Evolutionary conservation across 2,113 vertebrate genomes (phyloP), one percentile per base, ranked within the genome.

Genomic region (Piaya cayana): DNA sequence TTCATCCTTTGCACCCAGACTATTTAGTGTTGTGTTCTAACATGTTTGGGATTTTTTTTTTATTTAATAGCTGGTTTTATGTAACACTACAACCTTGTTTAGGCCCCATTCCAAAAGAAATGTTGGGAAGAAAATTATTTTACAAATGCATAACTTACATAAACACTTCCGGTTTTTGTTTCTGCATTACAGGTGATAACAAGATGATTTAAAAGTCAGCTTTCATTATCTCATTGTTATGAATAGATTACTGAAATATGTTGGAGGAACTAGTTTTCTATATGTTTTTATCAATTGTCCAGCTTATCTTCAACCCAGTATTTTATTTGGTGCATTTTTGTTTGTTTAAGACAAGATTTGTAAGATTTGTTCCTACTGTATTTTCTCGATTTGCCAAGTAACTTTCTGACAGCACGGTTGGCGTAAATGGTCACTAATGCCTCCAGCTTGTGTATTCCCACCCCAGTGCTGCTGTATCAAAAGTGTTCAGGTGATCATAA

Each of bases 81-180:
- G 52, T 93, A 96, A 88, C 47, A 30, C 65, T 90, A 58, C 74
- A 92, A 84, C 90, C 75, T 92, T 87, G 80, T 90, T 92, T 69
- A 92, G 93, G 82, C 90, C 34, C 59, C 91, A 94, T 96, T 97
- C 85, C 94, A 90, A 86, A 92, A 93, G 63, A 90, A 93, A 91
- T 64, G 42, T 88, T 95, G 64, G 65, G 2, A 27, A 86, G 83
- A 94, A 95, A 87, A 82, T 56, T 1, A 26, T 75, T 94, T 95
- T 89, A 76, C 39, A 71, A 86, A 93, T 82, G 90, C 78, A 83
- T 95, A 81, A 88, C 74, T 93, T 90, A 87, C 92, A 83, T 93
- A 94, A 97, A 42, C 49, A 27, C 39, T 95, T 97, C 95, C 62
- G 36, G 22, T 76, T 87, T 93, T 92, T 77, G n/a, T 81, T 89